These are phyloP conservation scores for Corynorhinus townsendii DNA, from an alignment of 2,113 vertebrate species.

Conservation along the genomic window DNA sequence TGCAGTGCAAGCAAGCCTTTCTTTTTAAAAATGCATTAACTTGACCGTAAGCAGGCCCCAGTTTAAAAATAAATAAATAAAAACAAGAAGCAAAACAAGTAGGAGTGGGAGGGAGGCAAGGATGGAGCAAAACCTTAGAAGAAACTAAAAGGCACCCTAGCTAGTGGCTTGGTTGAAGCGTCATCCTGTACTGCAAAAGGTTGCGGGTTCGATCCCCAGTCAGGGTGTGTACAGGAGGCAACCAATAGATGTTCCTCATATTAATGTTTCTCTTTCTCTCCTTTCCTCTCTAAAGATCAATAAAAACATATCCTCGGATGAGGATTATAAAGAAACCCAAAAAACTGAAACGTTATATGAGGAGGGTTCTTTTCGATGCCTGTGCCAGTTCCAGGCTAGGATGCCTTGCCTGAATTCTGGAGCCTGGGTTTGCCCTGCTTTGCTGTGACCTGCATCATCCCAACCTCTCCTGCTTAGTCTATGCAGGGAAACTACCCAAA, in stretches of 20 bases:
- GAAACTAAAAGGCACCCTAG: neutral
- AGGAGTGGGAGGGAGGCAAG: neutral
- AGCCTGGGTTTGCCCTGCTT: accelerated
- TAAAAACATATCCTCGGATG: neutral
- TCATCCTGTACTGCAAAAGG: neutral
- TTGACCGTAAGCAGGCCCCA: slow-evolving; percentile 39
- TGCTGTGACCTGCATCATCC: neutral
- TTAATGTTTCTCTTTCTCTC: neutral
- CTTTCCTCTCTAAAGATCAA: neutral
- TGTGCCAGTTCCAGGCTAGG: neutral
- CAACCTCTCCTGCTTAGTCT: neutral
- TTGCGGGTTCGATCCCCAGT: neutral
- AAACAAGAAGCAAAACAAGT: slow-evolving; percentile 24
- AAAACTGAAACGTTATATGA: neutral
- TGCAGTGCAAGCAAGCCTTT: neutral
- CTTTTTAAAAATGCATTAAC: slow-evolving; percentile 66
- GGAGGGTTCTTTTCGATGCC: neutral
- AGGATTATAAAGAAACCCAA: neutral
- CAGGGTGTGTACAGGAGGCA: neutral
- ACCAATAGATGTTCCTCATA: neutral
- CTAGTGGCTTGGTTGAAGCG: neutral
- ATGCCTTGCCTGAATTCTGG: neutral
- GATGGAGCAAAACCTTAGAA: neutral
- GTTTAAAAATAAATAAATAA: slow-evolving; percentile 54
- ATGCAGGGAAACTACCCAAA: neutral